A percentile compares a stretch with the other conserved stretches of the same genome.
Evolutionary conservation across 1,140 invertebrate genomes (phyloP).

Genomic region (Cydia splendana): DNA sequence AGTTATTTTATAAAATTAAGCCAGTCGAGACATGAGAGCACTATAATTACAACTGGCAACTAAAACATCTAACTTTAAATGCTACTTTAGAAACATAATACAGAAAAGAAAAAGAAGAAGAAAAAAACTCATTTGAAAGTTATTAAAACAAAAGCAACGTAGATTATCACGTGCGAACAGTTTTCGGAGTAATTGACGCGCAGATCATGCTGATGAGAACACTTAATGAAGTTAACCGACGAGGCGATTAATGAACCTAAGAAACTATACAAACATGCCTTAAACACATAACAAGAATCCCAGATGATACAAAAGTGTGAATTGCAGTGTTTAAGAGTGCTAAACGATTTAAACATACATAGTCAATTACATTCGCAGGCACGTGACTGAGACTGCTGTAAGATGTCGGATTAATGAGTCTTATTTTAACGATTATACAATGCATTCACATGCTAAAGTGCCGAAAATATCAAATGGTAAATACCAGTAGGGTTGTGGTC

Average conservation of each 20-base stretch:
- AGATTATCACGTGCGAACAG: conserved; percentile 23
- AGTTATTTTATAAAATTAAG: too few species aligned
- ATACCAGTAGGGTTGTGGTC: conserved; percentile 76
- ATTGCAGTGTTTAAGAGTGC: conserved; percentile 25
- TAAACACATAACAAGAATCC: conserved; percentile 27
- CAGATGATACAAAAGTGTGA: conserved; percentile 30
- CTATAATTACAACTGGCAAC: background rate
- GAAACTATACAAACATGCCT: conserved; percentile 14
- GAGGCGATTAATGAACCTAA: conserved; percentile 15
- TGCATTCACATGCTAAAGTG: conserved; percentile 59
- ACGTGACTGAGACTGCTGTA: conserved; percentile 4
- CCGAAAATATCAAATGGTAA: conserved; percentile 58
- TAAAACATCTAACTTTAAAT: background rate
- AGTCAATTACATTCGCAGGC: conserved; percentile 40
- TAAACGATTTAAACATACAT: conserved; percentile 28
- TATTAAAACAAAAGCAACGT: conserved; percentile 8
- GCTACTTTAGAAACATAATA: background rate
- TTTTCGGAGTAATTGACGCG: background rate
- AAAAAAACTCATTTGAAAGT: background rate
- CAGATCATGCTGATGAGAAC: conserved; percentile 29
- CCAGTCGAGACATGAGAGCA: background rate
- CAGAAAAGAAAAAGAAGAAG: background rate
- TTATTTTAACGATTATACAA: conserved; percentile 24
- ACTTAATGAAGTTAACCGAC: conserved; percentile 19
- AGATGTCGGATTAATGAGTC: conserved; percentile 14